Conservation (phyloP, 2,797 vertebrate species). For the Rhinichthys osculus region DNA sequence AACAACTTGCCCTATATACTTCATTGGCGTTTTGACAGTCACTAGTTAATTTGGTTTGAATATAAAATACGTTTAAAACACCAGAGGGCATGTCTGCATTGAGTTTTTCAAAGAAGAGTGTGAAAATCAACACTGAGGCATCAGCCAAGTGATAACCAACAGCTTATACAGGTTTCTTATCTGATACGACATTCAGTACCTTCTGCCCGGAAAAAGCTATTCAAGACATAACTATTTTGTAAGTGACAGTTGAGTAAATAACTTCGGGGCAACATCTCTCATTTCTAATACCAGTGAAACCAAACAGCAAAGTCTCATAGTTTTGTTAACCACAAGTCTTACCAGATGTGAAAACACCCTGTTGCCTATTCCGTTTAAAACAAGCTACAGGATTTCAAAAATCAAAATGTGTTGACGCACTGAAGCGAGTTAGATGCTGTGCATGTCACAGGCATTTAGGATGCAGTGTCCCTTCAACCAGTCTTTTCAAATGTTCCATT, state of each 20-base stretch:
- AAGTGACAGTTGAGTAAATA: slow-evolving; percentile 44
- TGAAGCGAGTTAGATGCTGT: slow-evolving; percentile 5
- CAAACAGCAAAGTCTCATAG: slow-evolving; percentile 23
- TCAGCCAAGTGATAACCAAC: slow-evolving; percentile 4
- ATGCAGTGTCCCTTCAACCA: background rate
- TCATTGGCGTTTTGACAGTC: background rate
- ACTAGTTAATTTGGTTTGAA: background rate
- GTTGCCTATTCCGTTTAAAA: slow-evolving; percentile 27
- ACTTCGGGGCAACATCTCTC: slow-evolving; percentile 40
- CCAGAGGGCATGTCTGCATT: background rate
- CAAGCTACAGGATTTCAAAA: background rate
- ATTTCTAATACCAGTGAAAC: slow-evolving; percentile 22
- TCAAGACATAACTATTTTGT: slow-evolving; percentile 31
- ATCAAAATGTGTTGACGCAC: slow-evolving; percentile 1
- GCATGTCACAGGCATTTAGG: background rate
- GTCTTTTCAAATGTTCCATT: background rate
- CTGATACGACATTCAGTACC: background rate
- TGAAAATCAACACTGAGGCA: slow-evolving; percentile 28
- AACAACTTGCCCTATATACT: background rate
- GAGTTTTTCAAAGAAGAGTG: background rate
- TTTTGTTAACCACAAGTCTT: slow-evolving; percentile 41
- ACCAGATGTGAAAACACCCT: slow-evolving; percentile 47
- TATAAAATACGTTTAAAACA: background rate
- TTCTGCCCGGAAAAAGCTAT: background rate
- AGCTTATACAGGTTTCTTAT: slow-evolving; percentile 24